phyloP scores from a whole-genome alignment of 1,140 invertebrate species.

The Zaprionus davidi region DNA sequence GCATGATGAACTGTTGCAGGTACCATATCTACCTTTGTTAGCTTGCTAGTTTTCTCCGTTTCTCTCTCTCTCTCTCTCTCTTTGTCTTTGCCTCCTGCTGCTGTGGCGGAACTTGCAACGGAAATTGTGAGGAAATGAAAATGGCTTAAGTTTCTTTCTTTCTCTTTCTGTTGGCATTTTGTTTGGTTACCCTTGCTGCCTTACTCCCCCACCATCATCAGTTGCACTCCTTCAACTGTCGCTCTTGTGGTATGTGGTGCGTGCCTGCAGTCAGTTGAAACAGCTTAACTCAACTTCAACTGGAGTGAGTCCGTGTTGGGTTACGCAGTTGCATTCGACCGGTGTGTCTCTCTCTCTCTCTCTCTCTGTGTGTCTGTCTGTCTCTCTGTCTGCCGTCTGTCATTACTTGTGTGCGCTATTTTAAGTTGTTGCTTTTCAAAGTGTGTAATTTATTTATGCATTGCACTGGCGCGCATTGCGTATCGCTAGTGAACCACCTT shows the following conservation, averaged over 20 bases:
- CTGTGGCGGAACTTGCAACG: conserved; percentile 54
- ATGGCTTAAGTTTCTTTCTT: conserved; percentile 68
- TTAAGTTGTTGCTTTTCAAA: conserved; percentile 49
- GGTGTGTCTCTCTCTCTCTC: background rate
- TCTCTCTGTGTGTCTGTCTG: background rate
- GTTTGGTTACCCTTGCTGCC: background rate
- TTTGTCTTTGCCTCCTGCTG: background rate
- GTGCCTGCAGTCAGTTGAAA: conserved; percentile 12
- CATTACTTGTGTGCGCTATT: conserved; percentile 46
- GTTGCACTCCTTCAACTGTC: background rate
- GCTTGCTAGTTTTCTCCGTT: background rate
- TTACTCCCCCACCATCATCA: background rate
- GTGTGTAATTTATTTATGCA: conserved; percentile 52
- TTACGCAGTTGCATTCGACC: background rate
- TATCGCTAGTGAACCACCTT: conserved; percentile 74
- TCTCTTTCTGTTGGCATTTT: conserved; percentile 14
- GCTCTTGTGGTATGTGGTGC: conserved; percentile 19
- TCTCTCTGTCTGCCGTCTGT: conserved; percentile 1
- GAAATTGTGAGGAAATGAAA: conserved; percentile 78
- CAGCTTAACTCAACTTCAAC: conserved; percentile 29
- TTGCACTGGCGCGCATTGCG: conserved; percentile 33
- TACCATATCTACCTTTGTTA: background rate
- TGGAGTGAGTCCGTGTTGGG: background rate
- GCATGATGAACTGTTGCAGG: background rate
- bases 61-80: background rate